Evolutionary conservation across 2,888 invertebrate genomes (phyloP).

Genomic region (Harpalus rubripes): DNA sequence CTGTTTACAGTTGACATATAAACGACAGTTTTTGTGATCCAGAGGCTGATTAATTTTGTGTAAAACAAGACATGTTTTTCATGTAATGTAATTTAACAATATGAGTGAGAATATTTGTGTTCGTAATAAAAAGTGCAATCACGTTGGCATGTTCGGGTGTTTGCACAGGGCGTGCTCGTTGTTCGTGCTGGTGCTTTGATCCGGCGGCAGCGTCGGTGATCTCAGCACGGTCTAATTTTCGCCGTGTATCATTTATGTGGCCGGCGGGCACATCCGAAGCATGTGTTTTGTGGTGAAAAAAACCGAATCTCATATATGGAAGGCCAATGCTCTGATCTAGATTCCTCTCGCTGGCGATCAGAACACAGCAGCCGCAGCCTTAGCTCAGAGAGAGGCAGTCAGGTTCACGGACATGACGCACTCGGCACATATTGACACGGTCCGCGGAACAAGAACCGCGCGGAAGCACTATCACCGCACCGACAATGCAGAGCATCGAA

Average conservation of each 20-base stretch:
- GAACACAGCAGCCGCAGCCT: constrained; percentile 19
- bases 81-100: too few relatives aligned
- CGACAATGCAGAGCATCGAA: neutral
- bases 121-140: neutral
- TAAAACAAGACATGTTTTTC: too few relatives aligned
- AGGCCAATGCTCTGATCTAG: constrained; percentile 67
- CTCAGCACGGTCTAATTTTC: constrained; percentile 65
- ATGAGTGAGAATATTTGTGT: too few relatives aligned
- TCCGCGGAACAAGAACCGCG: constrained; percentile 14
- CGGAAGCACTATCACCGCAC: constrained; percentile 13
- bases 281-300: constrained; percentile 66
- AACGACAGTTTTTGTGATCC: too few relatives aligned
- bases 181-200: neutral
- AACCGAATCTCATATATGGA: constrained; percentile 67
- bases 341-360: constrained; percentile 60
- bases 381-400: constrained; percentile 45
- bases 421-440: constrained; percentile 42
- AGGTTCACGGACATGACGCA: constrained; percentile 65
- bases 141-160: constrained; percentile 14
- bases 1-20: too few relatives aligned
- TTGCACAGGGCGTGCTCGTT: constrained; percentile 51
- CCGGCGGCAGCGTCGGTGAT: constrained; percentile 24
- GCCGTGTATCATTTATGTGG: constrained; percentile 65
- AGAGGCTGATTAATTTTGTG: too few relatives aligned
- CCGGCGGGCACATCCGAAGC: constrained; percentile 63